These are phyloP conservation scores for Drosophila triauraria DNA, from an alignment of 1,140 invertebrate genomes.

Conservation along the genomic window DNA sequence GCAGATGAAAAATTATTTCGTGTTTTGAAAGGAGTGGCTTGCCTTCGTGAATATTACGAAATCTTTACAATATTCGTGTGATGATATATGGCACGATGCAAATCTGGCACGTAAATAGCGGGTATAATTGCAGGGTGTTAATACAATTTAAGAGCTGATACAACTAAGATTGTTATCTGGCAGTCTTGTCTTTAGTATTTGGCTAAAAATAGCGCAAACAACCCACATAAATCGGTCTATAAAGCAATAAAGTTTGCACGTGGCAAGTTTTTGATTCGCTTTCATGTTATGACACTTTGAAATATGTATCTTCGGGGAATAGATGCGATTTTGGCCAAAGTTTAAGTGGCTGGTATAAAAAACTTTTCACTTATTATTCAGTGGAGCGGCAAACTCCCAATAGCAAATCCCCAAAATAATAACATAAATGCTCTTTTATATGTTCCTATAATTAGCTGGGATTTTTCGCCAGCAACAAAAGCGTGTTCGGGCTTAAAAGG, in stretches of 20 bases:
- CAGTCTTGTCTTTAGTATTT: neutral
- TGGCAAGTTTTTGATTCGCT: slow-evolving; percentile 9
- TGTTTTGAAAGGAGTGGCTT: slow-evolving; percentile 9
- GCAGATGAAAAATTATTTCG: slow-evolving; percentile 28
- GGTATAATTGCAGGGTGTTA: slow-evolving; percentile 10
- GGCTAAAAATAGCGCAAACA: slow-evolving; percentile 12
- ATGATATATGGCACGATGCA: neutral
- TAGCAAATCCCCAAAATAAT: slow-evolving; percentile 39
- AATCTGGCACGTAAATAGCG: neutral
- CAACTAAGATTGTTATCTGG: slow-evolving; percentile 1
- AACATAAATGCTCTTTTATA: slow-evolving; percentile 34
- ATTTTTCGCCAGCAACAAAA: slow-evolving; percentile 30
- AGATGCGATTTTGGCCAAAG: slow-evolving; percentile 1
- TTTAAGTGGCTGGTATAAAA: slow-evolving; percentile 26
- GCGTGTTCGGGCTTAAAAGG: slow-evolving; percentile 37
- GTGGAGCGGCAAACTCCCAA: slow-evolving; percentile 10
- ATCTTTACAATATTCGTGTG: slow-evolving; percentile 12
- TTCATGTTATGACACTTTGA: slow-evolving; percentile 5
- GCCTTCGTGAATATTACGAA: neutral
- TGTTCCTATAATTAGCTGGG: slow-evolving; percentile 41
- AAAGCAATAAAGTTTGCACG: slow-evolving; percentile 12
- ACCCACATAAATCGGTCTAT: too few species aligned
- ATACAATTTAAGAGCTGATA: neutral
- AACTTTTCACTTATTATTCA: slow-evolving; percentile 35
- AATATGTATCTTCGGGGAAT: slow-evolving; percentile 5